Evolutionary conservation across 2,797 vertebrate genomes (phyloP).

Genomic region (Argyrosomus regius): DNA sequence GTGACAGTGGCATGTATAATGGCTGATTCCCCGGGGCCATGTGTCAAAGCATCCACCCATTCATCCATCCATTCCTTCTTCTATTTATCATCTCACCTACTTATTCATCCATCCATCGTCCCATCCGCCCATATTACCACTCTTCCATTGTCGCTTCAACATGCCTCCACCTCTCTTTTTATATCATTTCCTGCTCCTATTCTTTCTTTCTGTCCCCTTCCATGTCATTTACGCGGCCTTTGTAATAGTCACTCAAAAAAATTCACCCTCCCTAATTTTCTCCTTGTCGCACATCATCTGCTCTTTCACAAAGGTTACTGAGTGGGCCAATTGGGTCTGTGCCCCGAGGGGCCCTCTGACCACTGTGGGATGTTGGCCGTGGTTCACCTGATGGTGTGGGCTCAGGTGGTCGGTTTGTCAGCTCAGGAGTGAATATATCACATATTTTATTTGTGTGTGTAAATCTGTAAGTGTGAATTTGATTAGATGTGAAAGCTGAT

Average conservation of each 20-base stretch:
- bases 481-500: neutral
- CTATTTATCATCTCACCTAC: slow-evolving; percentile 69
- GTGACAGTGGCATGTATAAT: slow-evolving; percentile 80
- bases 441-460: neutral
- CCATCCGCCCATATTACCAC: slow-evolving; percentile 36
- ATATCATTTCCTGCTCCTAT: slow-evolving; percentile 8
- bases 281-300: slow-evolving; percentile 44
- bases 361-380: slow-evolving; percentile 16
- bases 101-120: slow-evolving; percentile 65
- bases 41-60: slow-evolving; percentile 78
- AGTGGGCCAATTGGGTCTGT: neutral
- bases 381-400: slow-evolving; percentile 27
- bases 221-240: slow-evolving; percentile 13
- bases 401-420: slow-evolving; percentile 20
- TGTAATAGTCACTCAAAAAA: slow-evolving; percentile 4
- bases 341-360: slow-evolving; percentile 3
- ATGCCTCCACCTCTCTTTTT: slow-evolving; percentile 21
- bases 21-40: slow-evolving; percentile 74
- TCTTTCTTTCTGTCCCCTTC: neutral
- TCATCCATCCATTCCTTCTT: slow-evolving; percentile 60
- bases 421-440: neutral
- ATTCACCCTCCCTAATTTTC: slow-evolving; percentile 34
- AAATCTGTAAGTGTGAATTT: neutral
- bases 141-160: slow-evolving; percentile 1
- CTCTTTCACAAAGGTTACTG: slow-evolving; percentile 39